Evolutionary conservation across 2,797 vertebrate genomes (phyloP).

Genomic region (Tapera naevia): DNA sequence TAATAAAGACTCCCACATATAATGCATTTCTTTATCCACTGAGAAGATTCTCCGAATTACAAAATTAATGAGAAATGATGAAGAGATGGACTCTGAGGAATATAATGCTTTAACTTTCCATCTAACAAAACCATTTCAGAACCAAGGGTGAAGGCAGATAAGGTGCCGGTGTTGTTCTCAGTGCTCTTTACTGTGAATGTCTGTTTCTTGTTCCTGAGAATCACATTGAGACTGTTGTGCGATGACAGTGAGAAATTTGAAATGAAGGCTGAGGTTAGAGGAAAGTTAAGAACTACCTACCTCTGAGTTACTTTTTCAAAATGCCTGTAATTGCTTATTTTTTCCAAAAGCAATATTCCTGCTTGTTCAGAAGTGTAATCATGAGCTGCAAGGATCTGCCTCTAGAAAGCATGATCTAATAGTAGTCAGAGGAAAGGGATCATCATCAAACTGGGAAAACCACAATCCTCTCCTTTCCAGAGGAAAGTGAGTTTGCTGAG

Average conservation of each 20-base stretch:
- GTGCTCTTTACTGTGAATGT: neutral
- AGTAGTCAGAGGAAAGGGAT: neutral
- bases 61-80: neutral
- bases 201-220: neutral
- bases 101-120: neutral
- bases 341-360: neutral
- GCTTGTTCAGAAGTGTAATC: neutral
- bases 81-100: neutral
- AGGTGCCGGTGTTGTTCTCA: neutral
- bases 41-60: neutral
- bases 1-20: neutral
- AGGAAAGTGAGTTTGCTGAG: neutral
- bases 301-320: slow-evolving; percentile 13
- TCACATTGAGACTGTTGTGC: neutral
- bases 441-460: slow-evolving; percentile 1
- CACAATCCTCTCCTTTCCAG: slow-evolving; percentile 14
- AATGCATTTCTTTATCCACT: neutral
- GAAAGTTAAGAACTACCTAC: slow-evolving; percentile 27
- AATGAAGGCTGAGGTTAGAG: neutral
- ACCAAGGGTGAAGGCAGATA: neutral
- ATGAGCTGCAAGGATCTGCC: neutral
- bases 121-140: neutral
- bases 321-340: neutral
- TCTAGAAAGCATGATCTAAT: neutral
- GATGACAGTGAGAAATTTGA: neutral